Conservation (phyloP, 2,113 vertebrate genomes). For the Actenoides hombroni region DNA sequence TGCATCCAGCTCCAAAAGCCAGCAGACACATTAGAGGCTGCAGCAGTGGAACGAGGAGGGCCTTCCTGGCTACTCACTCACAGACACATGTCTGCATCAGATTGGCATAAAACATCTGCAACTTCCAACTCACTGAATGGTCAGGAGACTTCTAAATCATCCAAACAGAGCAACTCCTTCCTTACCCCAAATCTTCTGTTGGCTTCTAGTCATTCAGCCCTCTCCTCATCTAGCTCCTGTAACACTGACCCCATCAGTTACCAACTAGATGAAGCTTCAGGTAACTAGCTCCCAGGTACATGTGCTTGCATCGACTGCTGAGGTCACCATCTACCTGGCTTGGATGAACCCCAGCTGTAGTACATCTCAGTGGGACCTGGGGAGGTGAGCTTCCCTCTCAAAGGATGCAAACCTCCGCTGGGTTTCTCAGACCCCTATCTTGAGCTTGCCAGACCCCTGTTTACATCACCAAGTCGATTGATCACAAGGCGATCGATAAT, state of each 20-base stretch:
- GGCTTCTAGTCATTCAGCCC: neutral
- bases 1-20: neutral
- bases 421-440: no score
- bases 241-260: neutral
- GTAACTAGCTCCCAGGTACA: neutral
- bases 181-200: neutral
- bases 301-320: neutral
- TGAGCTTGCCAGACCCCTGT: neutral
- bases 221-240: neutral
- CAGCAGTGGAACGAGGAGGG: neutral
- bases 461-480: fast-evolving
- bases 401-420: neutral
- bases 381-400: neutral
- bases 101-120: no score
- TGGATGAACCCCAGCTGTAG: neutral
- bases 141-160: fast-evolving
- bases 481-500: fast-evolving
- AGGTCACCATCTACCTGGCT: neutral
- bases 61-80: neutral
- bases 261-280: neutral
- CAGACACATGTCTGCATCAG: neutral
- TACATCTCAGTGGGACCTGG: no score
- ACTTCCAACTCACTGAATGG: neutral
- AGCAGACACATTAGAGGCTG: neutral
- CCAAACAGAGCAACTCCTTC: neutral